A percentile compares a stretch with the other conserved stretches of the same genome.
Conservation (phyloP, 2,113 vertebrate species). For the Catharus fuscescens region DNA sequence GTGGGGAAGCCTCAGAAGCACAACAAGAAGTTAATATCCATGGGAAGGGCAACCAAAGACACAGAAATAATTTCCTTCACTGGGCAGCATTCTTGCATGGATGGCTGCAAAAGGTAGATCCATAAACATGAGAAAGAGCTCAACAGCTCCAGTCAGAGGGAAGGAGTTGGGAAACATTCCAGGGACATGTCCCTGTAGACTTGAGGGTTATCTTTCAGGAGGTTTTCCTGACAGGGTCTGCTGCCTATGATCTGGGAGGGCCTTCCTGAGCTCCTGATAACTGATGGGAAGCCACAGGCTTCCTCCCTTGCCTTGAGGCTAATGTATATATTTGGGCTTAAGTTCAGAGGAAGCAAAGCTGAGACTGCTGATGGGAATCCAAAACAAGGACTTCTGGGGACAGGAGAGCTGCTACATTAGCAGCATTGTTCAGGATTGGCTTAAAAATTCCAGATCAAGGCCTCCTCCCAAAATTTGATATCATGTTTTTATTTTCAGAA, state of each 20-base stretch:
- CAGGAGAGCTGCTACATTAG: background rate
- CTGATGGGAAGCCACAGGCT: conserved; percentile 20
- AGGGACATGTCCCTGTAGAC: background rate
- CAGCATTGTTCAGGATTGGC: background rate
- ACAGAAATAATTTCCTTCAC: background rate
- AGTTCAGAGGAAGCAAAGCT: conserved; percentile 31
- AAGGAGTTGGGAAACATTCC: background rate
- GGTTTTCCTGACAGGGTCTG: conserved; percentile 30
- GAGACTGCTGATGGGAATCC: background rate
- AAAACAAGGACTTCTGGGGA: background rate
- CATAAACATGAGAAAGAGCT: background rate
- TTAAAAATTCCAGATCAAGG: background rate
- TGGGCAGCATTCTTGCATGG: background rate
- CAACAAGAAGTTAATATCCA: background rate
- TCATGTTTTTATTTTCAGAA: conserved; percentile 29
- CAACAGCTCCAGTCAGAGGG: background rate
- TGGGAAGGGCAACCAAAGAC: background rate
- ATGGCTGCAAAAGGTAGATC: background rate
- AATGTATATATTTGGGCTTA: background rate
- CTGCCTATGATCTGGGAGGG: conserved; percentile 9
- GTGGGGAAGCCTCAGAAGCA: background rate
- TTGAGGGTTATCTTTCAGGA: conserved; percentile 40
- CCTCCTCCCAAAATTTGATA: conserved; percentile 26
- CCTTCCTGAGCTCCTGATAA: conserved; percentile 58
- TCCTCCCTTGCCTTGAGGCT: conserved; percentile 25